Evolutionary conservation across 2,113 vertebrate genomes (phyloP).

Genomic region (Felis chaus): DNA sequence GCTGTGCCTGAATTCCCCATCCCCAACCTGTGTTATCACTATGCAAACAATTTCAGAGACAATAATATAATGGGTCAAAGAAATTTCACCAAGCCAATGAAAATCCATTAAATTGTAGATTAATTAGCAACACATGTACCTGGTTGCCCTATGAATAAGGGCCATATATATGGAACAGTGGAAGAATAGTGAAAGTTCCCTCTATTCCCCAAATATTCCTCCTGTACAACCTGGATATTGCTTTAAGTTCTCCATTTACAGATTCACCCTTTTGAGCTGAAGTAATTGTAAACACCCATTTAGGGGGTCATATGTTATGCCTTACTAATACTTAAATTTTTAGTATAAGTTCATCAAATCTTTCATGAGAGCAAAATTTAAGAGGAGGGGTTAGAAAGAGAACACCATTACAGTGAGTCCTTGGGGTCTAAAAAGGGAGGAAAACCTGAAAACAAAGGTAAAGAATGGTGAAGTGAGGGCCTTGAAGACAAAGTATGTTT

Average conservation of each 20-base stretch:
- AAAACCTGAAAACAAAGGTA: neutral
- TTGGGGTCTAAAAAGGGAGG: neutral
- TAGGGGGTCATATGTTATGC: neutral
- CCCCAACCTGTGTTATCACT: neutral
- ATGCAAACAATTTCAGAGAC: slow-evolving; percentile 5
- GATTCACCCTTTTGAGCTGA: neutral
- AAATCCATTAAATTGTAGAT: neutral
- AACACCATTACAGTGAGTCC: neutral
- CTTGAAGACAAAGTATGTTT: neutral
- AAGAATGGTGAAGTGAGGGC: neutral
- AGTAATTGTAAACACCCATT: neutral
- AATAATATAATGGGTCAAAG: neutral
- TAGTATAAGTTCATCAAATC: neutral
- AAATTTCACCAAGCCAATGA: neutral
- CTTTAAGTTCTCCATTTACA: neutral
- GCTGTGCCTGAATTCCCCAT: too few species aligned
- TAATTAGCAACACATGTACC: neutral
- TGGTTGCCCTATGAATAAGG: neutral
- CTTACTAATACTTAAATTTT: neutral
- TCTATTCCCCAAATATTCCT: neutral
- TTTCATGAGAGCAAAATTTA: slow-evolving; percentile 15
- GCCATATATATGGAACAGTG: neutral
- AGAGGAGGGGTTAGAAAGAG: neutral
- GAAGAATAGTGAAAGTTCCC: neutral
- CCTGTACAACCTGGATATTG: neutral